Evolutionary conservation across 2,888 invertebrate genomes (phyloP).

Genomic region (Myopa tessellatipennis): DNA sequence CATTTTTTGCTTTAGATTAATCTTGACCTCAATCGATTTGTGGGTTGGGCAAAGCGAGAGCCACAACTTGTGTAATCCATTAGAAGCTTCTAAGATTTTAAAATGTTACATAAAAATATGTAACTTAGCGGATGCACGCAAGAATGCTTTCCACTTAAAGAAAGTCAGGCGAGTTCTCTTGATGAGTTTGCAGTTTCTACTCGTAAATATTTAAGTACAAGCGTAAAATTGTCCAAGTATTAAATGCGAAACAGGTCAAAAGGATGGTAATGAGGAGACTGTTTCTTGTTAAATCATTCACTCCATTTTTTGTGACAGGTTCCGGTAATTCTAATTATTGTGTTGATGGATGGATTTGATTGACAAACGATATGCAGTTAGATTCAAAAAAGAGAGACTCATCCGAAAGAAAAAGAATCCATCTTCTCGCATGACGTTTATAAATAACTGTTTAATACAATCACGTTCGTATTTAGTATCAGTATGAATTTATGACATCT

Average conservation of each 20-base stretch:
- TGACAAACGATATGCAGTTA: too few relatives aligned
- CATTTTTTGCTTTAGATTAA: constrained; percentile 1
- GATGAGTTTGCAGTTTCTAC: neutral
- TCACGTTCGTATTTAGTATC: too few relatives aligned
- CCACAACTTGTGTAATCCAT: neutral
- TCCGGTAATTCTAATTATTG: too few relatives aligned
- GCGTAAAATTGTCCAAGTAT: neutral
- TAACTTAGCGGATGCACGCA: constrained; percentile 8
- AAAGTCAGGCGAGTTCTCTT: neutral
- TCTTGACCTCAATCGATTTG: constrained; percentile 30
- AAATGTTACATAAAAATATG: neutral
- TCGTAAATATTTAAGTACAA: constrained; percentile 1
- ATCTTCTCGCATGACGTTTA: too few relatives aligned
- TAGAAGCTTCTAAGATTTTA: constrained; percentile 4
- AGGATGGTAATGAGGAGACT: too few relatives aligned
- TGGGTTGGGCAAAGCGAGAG: neutral
- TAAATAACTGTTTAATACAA: too few relatives aligned
- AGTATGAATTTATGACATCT: too few relatives aligned
- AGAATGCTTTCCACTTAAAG: neutral
- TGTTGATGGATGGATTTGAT: too few relatives aligned
- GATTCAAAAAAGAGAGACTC: too few relatives aligned
- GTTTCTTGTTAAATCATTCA: too few relatives aligned
- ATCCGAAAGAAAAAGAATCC: too few relatives aligned
- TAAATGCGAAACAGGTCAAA: neutral
- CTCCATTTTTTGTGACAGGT: too few relatives aligned